A percentile compares a stretch with the other conserved stretches of the same genome.
Evolutionary conservation across 2,113 vertebrate genomes (phyloP).

Genomic region (Spermophilus dauricus): DNA sequence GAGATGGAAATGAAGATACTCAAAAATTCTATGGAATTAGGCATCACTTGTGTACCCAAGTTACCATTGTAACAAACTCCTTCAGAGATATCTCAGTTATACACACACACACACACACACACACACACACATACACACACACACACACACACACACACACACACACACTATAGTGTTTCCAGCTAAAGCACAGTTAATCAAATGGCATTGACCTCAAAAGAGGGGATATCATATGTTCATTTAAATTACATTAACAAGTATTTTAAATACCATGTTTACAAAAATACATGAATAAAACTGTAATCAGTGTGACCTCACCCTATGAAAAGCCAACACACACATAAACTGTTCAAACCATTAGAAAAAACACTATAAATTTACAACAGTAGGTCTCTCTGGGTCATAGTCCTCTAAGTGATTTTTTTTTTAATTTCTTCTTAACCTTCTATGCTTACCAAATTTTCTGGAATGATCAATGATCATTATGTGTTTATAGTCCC

Average conservation of each 20-base stretch:
- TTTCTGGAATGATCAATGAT: background rate
- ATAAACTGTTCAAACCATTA: background rate
- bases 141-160: background rate
- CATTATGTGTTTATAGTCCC: background rate
- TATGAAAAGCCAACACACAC: background rate
- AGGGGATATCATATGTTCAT: background rate
- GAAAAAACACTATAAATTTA: background rate
- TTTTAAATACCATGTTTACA: background rate
- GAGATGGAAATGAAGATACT: background rate
- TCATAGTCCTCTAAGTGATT: background rate
- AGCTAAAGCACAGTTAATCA: background rate
- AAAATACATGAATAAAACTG: slow-evolving; percentile 13
- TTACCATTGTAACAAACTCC: background rate
- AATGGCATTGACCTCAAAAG: background rate
- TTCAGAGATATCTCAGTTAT: background rate
- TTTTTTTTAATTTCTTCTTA: background rate
- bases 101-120: background rate
- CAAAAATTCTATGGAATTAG: background rate
- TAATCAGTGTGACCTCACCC: background rate
- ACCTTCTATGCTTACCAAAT: background rate
- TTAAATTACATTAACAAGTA: background rate
- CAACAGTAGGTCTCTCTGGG: background rate
- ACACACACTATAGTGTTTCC: background rate
- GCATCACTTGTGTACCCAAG: background rate
- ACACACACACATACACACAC: background rate